Base-by-base conservation (phyloP, 2,797 vertebrate genomes). In the Pseudochirops cupreus region DNA sequence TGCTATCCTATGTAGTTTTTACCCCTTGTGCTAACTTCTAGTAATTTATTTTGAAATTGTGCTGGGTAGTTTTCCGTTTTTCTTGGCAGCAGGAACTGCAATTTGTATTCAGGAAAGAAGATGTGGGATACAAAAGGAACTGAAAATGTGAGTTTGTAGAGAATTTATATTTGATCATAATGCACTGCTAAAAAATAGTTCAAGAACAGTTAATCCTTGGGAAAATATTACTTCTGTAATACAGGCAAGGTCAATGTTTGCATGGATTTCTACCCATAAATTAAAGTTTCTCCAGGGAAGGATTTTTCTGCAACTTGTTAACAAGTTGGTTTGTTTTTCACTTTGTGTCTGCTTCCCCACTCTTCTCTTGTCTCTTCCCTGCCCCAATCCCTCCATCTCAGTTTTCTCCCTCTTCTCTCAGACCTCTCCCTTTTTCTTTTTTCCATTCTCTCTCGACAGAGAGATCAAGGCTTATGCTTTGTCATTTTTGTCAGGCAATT, bases 81-180 rank as follows among this genome's bases (percentile, higher is more conserved):
- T 89, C 33, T 53, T 46, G 13, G 82, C 29, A 50, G 46, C 55
- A 52, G 39, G 52, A 90, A 95, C 21, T 16, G 2, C n/a, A 56
- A 6, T 90, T 95, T 59, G 58, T 67, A 28, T 92, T 94, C 74
- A 95, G 93, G 39, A 96, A 97, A 94, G 92, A 91, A 92, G n/a
- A 67, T n/a, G 6, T 39, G 91, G 94, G 53, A 5, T 74, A 29
- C 33, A 74, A 54, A 92, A 96, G 93, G n/a, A 93, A 62, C 52
- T 87, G 95, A 93, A 46, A 82, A 82, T 82, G 39, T 12, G 67
- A 92, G 14, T 94, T 97, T 92, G 56, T 56, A 26, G 59, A 95
- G 87, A 97, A 95, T 96, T 94, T 92, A 92, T 95, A 82, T 96
- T 93, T 55, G 56, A 24, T 93, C n/a, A 56, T 95, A 96, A 92